Base-by-base conservation (phyloP, 2,113 vertebrate species). In the Sinocyclocheilus rhinocerous region DNA sequence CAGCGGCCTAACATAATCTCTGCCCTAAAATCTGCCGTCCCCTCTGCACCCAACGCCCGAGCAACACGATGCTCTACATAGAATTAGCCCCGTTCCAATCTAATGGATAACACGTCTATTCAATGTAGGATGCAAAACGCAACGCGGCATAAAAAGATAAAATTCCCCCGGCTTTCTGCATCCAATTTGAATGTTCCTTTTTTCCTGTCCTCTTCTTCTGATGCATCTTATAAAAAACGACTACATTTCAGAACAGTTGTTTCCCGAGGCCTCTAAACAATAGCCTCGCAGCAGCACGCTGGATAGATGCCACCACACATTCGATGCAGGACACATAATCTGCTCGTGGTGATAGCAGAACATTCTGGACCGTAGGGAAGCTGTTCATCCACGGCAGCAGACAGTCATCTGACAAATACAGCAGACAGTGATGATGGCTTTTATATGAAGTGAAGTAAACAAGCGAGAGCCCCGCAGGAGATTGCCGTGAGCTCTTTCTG, bases 271-370 rank as follows among this genome's bases (percentile, higher is more conserved):
- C 85, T 63, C 83, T 57, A 88, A 86, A 93, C 90, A 93, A 91
- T 89, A 88, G 88, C 80, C 90, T 81, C 50, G n/a, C 61, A 89
- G 89, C 83, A 70, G 79, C 84, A 72, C 87, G 26, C 89, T 91
- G 91, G 89, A 90, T 87, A 87, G 88, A 91, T 91, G 92, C 91
- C 91, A 92, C 29, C 36, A 55, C 78, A 73, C 50, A 76, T 87
- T 81, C 83, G 85, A 89, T 84, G 85, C 76, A 87, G 91, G 89
- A 90, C 88, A 90, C 85, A 92, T 92, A 92, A 93, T 93, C 92
- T 91, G 88, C 87, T 92, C 52, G 81, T 39, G 76, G 87, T 89
- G 91, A 92, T 91, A 92, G 90, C 87, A 36, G 67, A 90, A 89
- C 88, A 92, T 91, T 92, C 89, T 80, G 81, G 18, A 84, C 92